These are phyloP conservation scores for Trichopoda pennipes DNA, from an alignment of 2,888 invertebrate genomes.

Conservation along the genomic window DNA sequence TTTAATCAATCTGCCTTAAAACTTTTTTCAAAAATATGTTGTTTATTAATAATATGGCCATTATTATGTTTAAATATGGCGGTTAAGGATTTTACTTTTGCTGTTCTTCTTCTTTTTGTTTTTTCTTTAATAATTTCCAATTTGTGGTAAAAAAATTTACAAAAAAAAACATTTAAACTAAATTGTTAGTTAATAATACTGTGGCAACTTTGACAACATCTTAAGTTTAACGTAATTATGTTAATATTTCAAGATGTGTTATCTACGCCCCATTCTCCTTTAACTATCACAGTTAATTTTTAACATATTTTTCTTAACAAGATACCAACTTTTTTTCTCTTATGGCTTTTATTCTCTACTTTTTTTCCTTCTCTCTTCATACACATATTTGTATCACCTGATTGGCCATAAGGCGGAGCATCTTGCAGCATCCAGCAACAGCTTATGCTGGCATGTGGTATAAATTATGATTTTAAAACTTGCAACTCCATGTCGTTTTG, in stretches of 20 bases:
- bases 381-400: slow-evolving; percentile 64
- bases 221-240: slow-evolving; percentile 41
- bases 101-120: not conserved
- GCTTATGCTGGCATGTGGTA: slow-evolving; percentile 63
- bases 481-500: slow-evolving; percentile 61
- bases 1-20: slow-evolving; percentile 80
- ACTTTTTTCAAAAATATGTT: slow-evolving; percentile 35
- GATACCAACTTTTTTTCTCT: not conserved
- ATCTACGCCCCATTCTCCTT: slow-evolving; percentile 64
- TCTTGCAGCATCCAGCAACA: slow-evolving; percentile 61
- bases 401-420: slow-evolving; percentile 71
- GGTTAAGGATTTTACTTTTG: not conserved
- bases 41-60: slow-evolving; percentile 2
- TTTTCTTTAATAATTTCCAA: not conserved
- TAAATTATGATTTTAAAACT: slow-evolving; percentile 70
- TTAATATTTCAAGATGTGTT: slow-evolving; percentile 63
- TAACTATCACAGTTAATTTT: slow-evolving; percentile 61
- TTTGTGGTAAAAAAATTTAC: slow-evolving; percentile 4
- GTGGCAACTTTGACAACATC: not conserved
- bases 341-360: slow-evolving; percentile 12
- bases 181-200: not conserved
- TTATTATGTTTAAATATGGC: slow-evolving; percentile 24
- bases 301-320: slow-evolving; percentile 11
- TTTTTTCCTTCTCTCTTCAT: slow-evolving; percentile 25
- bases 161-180: not conserved